phyloP scores from a whole-genome alignment of 2,113 vertebrate genomes.

The Neolamprologus longior region DNA sequence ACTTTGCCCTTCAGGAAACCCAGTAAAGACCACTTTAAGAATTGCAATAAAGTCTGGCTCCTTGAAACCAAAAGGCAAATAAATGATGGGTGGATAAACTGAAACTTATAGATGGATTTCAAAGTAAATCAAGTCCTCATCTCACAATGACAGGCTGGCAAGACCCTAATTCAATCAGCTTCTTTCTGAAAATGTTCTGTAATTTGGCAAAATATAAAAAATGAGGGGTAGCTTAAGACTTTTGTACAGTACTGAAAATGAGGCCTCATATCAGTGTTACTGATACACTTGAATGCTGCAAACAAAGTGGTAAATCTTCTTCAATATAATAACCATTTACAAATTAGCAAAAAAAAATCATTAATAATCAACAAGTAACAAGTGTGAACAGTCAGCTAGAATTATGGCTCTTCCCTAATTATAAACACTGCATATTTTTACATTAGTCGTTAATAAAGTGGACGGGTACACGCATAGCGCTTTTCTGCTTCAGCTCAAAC shows the following conservation, averaged over 20 bases:
- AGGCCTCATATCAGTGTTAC: neutral
- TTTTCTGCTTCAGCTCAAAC: neutral
- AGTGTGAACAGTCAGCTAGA: neutral
- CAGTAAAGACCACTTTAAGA: neutral
- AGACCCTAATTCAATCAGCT: neutral
- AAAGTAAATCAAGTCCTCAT: neutral
- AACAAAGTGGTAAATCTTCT: neutral
- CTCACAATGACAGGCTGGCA: neutral
- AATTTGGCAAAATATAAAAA: neutral
- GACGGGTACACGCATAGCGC: neutral
- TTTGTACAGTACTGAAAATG: neutral
- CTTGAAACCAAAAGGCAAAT: neutral
- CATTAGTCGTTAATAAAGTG: neutral
- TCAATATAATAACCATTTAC: neutral
- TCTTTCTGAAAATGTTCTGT: neutral
- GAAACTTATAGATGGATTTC: neutral
- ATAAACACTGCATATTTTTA: neutral
- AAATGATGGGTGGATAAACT: neutral
- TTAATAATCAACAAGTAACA: neutral
- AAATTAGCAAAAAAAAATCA: neutral
- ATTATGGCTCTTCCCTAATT: neutral
- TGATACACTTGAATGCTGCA: neutral
- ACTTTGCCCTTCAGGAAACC: neutral
- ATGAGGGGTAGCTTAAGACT: neutral
- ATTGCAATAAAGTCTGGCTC: neutral